Conservation (phyloP, 2,888 invertebrate genomes). For the Aromia moschata region DNA sequence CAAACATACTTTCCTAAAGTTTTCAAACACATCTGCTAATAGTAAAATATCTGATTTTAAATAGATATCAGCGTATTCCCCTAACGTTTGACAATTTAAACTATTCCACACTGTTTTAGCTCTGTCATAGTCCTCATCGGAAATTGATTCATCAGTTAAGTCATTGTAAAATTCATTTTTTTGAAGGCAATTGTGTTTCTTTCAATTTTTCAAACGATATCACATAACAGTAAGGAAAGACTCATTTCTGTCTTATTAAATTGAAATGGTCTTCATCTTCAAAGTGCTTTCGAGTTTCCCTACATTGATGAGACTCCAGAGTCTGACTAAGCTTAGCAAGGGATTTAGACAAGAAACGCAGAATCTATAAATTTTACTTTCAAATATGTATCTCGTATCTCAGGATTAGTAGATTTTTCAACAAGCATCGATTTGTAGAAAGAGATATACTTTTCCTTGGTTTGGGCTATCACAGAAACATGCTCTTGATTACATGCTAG, state of each 20-base stretch:
- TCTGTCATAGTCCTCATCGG: constrained; percentile 4
- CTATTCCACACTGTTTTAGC: constrained; percentile 6
- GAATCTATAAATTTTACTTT: background rate
- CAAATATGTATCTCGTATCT: background rate
- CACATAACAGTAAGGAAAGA: constrained; percentile 6
- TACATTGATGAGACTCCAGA: background rate
- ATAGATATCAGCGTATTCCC: constrained; percentile 7
- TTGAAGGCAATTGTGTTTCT: background rate
- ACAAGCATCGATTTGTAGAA: background rate
- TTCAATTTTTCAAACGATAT: background rate
- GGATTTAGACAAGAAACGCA: background rate
- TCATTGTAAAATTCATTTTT: constrained; percentile 8
- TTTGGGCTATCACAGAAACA: background rate
- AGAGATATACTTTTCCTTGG: constrained; percentile 10
- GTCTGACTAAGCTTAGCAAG: background rate
- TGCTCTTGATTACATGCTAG: background rate
- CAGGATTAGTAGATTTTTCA: background rate
- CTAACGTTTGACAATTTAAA: constrained; percentile 4
- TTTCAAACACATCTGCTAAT: constrained; percentile 7
- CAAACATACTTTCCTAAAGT: background rate
- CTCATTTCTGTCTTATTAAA: constrained; percentile 2
- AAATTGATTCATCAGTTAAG: background rate
- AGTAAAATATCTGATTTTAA: constrained; percentile 13
- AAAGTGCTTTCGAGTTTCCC: background rate
- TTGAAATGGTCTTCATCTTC: background rate